Percentiles rank a stretch among this genome's conserved stretches.
phyloP scores from a whole-genome alignment of 2,888 invertebrate species.

The Leptopilina myrica region DNA sequence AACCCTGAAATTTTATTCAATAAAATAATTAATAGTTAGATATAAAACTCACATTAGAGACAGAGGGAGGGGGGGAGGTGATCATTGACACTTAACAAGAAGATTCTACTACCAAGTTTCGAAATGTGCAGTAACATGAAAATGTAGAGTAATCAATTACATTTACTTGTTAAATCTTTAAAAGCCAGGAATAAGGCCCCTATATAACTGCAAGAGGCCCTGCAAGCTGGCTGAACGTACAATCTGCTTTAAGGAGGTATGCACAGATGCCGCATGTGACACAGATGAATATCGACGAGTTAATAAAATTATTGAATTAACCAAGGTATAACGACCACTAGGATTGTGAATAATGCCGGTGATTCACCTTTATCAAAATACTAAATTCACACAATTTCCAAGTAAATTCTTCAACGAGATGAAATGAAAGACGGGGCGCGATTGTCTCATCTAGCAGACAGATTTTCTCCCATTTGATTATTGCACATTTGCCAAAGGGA shows the following conservation, averaged over 20 bases:
- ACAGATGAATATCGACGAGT: slow-evolving; percentile 52
- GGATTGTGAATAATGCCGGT: slow-evolving; percentile 5
- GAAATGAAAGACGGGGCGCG: slow-evolving; percentile 5
- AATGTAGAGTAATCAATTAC: not conserved
- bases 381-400: not conserved
- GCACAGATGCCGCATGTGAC: slow-evolving; percentile 56
- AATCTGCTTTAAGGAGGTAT: slow-evolving; percentile 54
- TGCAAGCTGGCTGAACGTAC: slow-evolving; percentile 51
- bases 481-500: slow-evolving; percentile 27
- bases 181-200: slow-evolving; percentile 47
- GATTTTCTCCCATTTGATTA: slow-evolving; percentile 25
- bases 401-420: slow-evolving; percentile 7
- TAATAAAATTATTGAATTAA: slow-evolving; percentile 40
- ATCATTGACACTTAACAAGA: no score
- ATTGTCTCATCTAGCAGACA: slow-evolving; percentile 21
- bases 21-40: no score
- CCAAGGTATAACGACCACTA: slow-evolving; percentile 29
- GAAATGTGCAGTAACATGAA: no score
- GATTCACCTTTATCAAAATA: not conserved
- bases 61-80: no score
- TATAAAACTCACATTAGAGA: no score
- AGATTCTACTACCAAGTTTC: no score
- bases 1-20: no score
- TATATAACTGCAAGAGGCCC: slow-evolving; percentile 52
- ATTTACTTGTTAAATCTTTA: not conserved